These are phyloP conservation scores for Limnephilus rhombicus DNA, from an alignment of 2,888 invertebrate genomes.

Conservation along the genomic window DNA sequence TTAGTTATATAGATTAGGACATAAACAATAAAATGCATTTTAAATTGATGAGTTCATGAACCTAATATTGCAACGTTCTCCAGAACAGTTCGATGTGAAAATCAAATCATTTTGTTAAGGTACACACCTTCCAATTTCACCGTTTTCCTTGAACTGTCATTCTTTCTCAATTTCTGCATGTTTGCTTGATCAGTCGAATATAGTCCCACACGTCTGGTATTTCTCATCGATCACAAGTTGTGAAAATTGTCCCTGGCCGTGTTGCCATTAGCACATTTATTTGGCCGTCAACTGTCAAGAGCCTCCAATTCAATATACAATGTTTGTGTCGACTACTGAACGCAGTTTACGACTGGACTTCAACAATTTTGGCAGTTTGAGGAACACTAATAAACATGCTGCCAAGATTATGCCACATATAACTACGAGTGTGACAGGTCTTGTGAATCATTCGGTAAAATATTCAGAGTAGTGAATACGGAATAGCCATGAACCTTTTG, in stretches of 20 bases:
- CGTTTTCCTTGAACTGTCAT: not conserved
- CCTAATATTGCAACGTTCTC: too few relatives aligned
- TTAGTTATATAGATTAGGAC: too few relatives aligned
- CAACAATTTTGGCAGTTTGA: not conserved
- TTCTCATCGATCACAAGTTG: not conserved
- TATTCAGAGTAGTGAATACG: not conserved
- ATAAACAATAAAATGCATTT: too few relatives aligned
- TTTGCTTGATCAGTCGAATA: not conserved
- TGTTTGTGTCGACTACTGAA: not conserved
- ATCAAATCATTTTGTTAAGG: not conserved
- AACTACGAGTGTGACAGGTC: not conserved
- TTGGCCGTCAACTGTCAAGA: not conserved
- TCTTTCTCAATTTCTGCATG: not conserved
- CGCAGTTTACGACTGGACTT: not conserved
- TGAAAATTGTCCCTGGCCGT: constrained; percentile 1
- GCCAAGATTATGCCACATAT: not conserved
- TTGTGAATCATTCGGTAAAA: not conserved
- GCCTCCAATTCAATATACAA: not conserved
- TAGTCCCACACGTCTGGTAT: not conserved
- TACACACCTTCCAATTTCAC: not conserved
- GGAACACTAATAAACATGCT: not conserved
- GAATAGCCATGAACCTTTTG: not conserved
- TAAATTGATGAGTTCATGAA: too few relatives aligned
- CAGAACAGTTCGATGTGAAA: not conserved
- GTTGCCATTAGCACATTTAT: not conserved